phyloP scores from a whole-genome alignment of 2,797 vertebrate genomes.

The Syngnathus rostellatus region DNA sequence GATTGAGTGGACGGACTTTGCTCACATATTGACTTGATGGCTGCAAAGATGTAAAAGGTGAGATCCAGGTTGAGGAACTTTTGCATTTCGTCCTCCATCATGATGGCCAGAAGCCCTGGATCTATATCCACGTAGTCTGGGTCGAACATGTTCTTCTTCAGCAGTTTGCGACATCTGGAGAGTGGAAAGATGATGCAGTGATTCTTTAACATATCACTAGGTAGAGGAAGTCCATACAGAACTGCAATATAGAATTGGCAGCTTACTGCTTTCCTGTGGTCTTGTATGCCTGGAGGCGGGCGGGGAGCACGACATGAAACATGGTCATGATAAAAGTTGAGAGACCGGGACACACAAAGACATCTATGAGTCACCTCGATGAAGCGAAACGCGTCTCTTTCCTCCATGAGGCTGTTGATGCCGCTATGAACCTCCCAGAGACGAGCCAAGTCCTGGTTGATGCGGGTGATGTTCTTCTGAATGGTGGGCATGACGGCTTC shows the following conservation, averaged over 20 bases:
- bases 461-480: slow-evolving; percentile 56
- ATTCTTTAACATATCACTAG: too few relatives aligned
- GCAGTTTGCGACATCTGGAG: slow-evolving; percentile 49
- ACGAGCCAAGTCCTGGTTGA: slow-evolving; percentile 57
- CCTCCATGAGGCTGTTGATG: slow-evolving; percentile 53
- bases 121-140: slow-evolving; percentile 55
- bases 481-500: slow-evolving; percentile 32
- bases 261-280: slow-evolving; percentile 63
- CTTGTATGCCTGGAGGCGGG: slow-evolving; percentile 49
- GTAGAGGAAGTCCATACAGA: neutral
- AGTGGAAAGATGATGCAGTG: neutral
- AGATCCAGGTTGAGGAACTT: slow-evolving; percentile 54
- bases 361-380: slow-evolving; percentile 50
- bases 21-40: slow-evolving; percentile 9
- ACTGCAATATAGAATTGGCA: neutral
- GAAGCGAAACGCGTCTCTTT: slow-evolving; percentile 66
- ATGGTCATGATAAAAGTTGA: neutral
- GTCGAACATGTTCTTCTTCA: slow-evolving; percentile 60
- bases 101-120: slow-evolving; percentile 41
- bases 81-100: slow-evolving; percentile 59
- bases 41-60: slow-evolving; percentile 26
- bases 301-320: neutral
- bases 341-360: neutral
- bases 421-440: slow-evolving; percentile 56
- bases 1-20: neutral